phyloP scores from a whole-genome alignment of 2,888 invertebrate genomes.

The Mythimna lalbum region DNA sequence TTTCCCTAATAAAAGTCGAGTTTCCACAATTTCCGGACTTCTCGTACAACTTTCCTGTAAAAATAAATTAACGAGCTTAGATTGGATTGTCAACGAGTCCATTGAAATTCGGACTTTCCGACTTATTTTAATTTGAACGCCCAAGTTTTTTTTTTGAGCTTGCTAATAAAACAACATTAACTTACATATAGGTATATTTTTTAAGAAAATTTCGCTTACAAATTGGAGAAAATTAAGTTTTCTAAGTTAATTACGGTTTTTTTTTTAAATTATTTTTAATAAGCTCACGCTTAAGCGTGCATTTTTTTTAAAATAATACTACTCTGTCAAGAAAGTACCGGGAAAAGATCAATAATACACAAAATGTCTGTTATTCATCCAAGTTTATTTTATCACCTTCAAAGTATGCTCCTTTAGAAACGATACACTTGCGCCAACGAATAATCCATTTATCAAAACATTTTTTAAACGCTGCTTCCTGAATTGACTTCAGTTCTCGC shows the following conservation, averaged over 20 bases:
- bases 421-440: too few species aligned
- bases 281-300: too few species aligned
- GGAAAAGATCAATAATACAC: too few species aligned
- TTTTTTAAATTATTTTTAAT: not conserved
- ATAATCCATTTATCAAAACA: too few species aligned
- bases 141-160: conserved; percentile 50
- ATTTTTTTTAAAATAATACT: too few species aligned
- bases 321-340: too few species aligned
- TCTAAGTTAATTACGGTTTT: not conserved
- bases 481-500: too few species aligned
- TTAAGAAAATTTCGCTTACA: not conserved
- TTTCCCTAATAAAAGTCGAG: conserved; percentile 23
- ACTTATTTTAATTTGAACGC: conserved; percentile 71
- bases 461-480: too few species aligned
- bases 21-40: conserved; percentile 30
- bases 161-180: conserved; percentile 46
- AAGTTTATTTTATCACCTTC: too few species aligned
- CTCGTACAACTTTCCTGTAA: conserved; percentile 56
- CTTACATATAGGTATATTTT: not conserved
- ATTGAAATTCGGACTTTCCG: conserved; percentile 50
- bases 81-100: conserved; percentile 77
- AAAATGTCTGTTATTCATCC: too few species aligned
- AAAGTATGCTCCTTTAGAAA: too few species aligned
- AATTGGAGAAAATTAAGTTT: not conserved
- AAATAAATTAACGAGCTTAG: conserved; percentile 79